These are phyloP conservation scores for Sula dactylatra DNA, from an alignment of 2,113 vertebrate species.

Conservation along the genomic window DNA sequence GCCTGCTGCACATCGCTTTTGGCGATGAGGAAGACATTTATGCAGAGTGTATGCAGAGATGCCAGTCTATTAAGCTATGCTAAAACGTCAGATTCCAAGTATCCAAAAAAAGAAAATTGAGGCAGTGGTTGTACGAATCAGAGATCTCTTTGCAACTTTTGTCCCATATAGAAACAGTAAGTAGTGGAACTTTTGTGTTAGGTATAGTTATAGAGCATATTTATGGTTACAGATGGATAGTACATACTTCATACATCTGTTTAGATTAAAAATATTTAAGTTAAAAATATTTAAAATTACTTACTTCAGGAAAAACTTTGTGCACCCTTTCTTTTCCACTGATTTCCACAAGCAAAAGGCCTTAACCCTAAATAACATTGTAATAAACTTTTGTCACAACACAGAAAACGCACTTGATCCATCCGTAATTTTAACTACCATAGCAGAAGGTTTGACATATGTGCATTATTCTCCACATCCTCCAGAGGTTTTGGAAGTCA, in stretches of 20 bases:
- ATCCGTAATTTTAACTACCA: neutral
- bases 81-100: neutral
- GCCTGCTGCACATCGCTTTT: neutral
- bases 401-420: neutral
- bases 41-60: neutral
- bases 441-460: neutral
- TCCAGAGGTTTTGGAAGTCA: neutral
- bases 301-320: neutral
- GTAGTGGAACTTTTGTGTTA: neutral
- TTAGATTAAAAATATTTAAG: neutral
- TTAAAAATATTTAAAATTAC: neutral
- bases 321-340: rapidly evolving
- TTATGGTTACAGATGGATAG: neutral
- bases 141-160: neutral
- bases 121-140: neutral
- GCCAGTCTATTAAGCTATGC: neutral
- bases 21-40: neutral
- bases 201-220: neutral
- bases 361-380: neutral
- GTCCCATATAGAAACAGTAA: neutral
- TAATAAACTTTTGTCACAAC: neutral
- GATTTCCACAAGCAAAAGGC: neutral
- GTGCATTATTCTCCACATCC: neutral
- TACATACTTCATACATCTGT: neutral
- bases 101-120: neutral